A percentile compares a stretch with the other conserved stretches of the same genome.
These are phyloP conservation scores for Myxocyprinus asiaticus DNA, from an alignment of 2,113 vertebrate species.

Conservation along the genomic window DNA sequence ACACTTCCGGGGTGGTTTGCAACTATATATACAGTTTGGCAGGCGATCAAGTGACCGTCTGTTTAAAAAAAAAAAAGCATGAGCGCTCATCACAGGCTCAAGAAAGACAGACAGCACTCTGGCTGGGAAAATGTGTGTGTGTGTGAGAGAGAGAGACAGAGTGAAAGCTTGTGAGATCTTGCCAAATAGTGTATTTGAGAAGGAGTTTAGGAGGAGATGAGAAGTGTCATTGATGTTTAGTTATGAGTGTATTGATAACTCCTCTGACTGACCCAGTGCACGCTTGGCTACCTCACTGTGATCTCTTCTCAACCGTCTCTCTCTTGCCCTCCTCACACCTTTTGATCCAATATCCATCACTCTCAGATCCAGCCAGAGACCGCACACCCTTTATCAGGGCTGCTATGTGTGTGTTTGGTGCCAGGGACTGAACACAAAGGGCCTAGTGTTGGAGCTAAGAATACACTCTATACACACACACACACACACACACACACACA, in stretches of 20 bases:
- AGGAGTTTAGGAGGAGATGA: constrained; percentile 1
- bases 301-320: neutral
- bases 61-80: constrained; percentile 62
- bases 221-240: constrained; percentile 34
- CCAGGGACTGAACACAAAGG: constrained; percentile 49
- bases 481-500: too few species aligned
- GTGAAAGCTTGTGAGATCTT: neutral
- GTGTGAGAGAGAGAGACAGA: neutral
- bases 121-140: constrained; percentile 20
- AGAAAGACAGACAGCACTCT: constrained; percentile 1
- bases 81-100: constrained; percentile 8
- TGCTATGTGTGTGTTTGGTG: neutral
- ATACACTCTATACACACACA: neutral
- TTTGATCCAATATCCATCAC: constrained; percentile 20
- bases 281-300: neutral
- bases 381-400: too few species aligned
- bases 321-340: too few species aligned
- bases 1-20: constrained; percentile 55
- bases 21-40: constrained; percentile 88
- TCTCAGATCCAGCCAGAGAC: constrained; percentile 21
- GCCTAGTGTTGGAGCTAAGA: constrained; percentile 33
- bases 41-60: constrained; percentile 82
- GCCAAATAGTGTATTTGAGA: neutral
- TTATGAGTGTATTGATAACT: constrained; percentile 35
- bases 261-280: constrained; percentile 18